Base-by-base conservation (phyloP, 2,797 vertebrate genomes). In the Pelobates cultripes region DNA sequence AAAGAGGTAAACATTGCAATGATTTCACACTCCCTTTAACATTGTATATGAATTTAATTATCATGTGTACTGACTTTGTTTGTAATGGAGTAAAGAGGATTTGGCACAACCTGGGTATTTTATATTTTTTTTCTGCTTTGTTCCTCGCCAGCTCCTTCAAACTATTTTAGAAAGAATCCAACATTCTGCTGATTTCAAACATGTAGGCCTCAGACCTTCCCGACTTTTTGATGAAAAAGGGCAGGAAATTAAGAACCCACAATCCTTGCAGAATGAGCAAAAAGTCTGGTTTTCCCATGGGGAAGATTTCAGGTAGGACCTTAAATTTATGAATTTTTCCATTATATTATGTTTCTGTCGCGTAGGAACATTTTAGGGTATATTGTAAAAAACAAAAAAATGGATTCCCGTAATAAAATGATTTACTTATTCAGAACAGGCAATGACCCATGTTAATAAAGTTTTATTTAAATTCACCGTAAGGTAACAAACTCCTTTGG, bases 11-110 rank as follows among this genome's bases (percentile, higher is more conserved):
- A 90, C 89, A 86, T 88, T 82, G 89, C 85, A 77, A 82, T 89
- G 87, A 92, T 92, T 92, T 92, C 91, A 91, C 91, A 92, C 87
- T 90, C 87, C 89, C 87, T 87, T 89, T 89, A 90, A 90, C 92
- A 91, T 91, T 87, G 86, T 86, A 83, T 90, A 83, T 88, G 91
- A 88, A 91, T 87, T 89, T 89, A 89, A 89, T 90, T 89, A 90
- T 87, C 87, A 61, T 86, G 87, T 88, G 86, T 86, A 87, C 88
- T 87, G 86, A 85, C 85, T 86, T 86, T 84, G 61, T 85, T 73
- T 88, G 88, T 87, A 85, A 85, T 83, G 68, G 70, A 86, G 80
- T 68, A 80, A 80, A 90, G 83, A 86, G 83, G 69, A 82, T 88
- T 85, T 85, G 72, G 87, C 81, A 60, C 72, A 83, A 82, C 69